A percentile compares a stretch with the other conserved stretches of the same genome.
Conservation (phyloP, 2,113 vertebrate species). For the Coregonus clupeaformis region DNA sequence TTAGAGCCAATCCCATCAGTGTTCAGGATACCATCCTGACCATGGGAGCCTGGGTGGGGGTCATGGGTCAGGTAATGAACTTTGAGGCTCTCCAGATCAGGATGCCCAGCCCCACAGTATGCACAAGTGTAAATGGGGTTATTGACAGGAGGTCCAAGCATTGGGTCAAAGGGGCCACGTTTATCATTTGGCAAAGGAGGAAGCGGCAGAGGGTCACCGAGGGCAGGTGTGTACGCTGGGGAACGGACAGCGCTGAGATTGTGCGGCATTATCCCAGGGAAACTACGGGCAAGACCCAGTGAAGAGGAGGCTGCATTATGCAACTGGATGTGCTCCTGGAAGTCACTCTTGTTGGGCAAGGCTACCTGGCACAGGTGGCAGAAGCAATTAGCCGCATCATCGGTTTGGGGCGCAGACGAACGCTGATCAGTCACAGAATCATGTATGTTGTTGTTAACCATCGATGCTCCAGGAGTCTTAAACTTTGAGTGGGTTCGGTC, state of each 20-base stretch:
- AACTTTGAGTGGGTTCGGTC: slow-evolving; percentile 84
- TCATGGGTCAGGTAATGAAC: slow-evolving; percentile 81
- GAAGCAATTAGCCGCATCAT: slow-evolving; percentile 65
- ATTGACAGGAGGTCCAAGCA: slow-evolving; percentile 74
- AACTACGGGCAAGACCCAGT: slow-evolving; percentile 66
- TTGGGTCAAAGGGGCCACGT: slow-evolving; percentile 77
- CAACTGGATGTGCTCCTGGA: slow-evolving; percentile 77
- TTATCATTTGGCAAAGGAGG: slow-evolving; percentile 76
- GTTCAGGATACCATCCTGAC: slow-evolving; percentile 67
- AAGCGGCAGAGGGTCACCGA: slow-evolving; percentile 77
- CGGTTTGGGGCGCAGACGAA: slow-evolving; percentile 61
- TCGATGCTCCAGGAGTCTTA: slow-evolving; percentile 66
- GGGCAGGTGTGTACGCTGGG: slow-evolving; percentile 69
- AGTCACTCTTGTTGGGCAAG: slow-evolving; percentile 73
- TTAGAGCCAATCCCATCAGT: slow-evolving; percentile 64
- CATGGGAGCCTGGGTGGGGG: slow-evolving; percentile 65
- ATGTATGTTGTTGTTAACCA: slow-evolving; percentile 59
- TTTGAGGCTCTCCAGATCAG: slow-evolving; percentile 84
- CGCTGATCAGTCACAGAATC: slow-evolving; percentile 46
- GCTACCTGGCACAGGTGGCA: slow-evolving; percentile 77
- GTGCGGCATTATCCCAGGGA: slow-evolving; percentile 73
- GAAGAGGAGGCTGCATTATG: slow-evolving; percentile 71
- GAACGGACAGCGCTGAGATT: slow-evolving; percentile 70
- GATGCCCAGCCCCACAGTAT: slow-evolving; percentile 86
- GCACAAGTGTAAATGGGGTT: slow-evolving; percentile 84